Evolutionary conservation across 2,113 vertebrate species (phyloP).

Genomic region (Vicugna pacos): DNA sequence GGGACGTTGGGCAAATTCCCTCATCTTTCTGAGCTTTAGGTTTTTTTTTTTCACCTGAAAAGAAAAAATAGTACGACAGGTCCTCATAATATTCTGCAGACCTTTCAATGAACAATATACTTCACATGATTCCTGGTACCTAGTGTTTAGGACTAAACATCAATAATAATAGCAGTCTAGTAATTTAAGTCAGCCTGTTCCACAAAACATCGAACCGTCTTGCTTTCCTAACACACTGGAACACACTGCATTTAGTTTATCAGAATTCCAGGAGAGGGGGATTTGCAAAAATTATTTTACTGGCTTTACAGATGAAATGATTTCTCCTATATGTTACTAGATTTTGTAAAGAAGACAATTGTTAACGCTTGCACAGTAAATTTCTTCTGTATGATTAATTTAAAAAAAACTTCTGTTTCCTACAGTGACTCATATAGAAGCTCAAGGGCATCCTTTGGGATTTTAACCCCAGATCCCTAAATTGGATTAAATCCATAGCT

Average conservation of each 20-base stretch:
- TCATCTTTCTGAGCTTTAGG: background rate
- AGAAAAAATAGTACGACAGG: background rate
- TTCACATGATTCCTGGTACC: background rate
- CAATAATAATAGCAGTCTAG: background rate
- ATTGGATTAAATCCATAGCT: conserved; percentile 51
- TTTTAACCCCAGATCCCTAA: background rate
- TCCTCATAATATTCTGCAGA: background rate
- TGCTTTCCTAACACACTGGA: conserved; percentile 32
- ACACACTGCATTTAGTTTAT: conserved; percentile 46
- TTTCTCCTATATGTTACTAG: conserved; percentile 36
- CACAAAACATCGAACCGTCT: background rate
- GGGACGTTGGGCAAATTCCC: background rate
- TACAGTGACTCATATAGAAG: background rate
- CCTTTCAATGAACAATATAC: background rate
- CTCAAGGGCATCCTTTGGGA: background rate
- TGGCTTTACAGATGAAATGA: background rate
- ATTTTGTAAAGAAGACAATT: conserved; percentile 39
- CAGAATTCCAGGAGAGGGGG: background rate
- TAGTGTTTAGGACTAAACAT: background rate
- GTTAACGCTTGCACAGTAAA: background rate
- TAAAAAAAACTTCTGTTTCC: background rate
- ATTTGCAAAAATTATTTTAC: conserved; percentile 39
- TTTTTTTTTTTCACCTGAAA: background rate
- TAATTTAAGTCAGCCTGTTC: conserved; percentile 21
- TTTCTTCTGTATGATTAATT: conserved; percentile 30